Evolutionary conservation across 37 sponge, comb jelly and placozoan species (phyloP).

Genomic region (Haliclona indistincta): DNA sequence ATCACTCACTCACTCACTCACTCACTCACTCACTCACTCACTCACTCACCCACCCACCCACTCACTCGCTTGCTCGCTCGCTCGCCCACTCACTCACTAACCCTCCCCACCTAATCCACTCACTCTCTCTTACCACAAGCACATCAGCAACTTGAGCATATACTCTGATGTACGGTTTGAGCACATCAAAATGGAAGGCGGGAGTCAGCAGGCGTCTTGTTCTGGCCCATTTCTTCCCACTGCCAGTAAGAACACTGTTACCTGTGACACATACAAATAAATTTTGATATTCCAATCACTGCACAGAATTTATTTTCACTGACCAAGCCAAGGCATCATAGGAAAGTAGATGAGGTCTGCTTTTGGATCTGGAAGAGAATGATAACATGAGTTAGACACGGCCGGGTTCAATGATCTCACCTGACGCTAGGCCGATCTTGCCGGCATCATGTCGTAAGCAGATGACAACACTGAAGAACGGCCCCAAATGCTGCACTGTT

Average conservation of each 20-base stretch:
- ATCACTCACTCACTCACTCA: no score
- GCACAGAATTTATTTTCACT: neutral
- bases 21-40: conserved; percentile 13
- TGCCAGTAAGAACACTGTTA: conserved; percentile 35
- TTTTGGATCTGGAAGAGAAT: conserved; percentile 88
- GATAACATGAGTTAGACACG: no score
- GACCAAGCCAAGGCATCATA: conserved; percentile 72
- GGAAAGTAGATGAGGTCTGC: conserved; percentile 38
- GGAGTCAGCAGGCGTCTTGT: conserved; percentile 57
- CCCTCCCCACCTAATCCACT: no score
- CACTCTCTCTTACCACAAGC: conserved; percentile 21
- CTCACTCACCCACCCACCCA: no score
- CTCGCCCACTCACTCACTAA: no score
- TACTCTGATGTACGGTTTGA: conserved; percentile 45
- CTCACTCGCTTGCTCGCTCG: no score
- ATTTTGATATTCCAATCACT: no score
- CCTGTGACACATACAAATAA: conserved; percentile 20
- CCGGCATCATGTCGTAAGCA: no score
- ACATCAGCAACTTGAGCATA: conserved; percentile 1
- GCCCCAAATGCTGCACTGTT: no score
- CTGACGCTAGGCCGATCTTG: no score
- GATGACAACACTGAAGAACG: no score
- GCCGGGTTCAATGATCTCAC: no score
- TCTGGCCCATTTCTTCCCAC: conserved; percentile 59
- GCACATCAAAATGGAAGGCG: conserved; percentile 63